Conservation (phyloP, 2,888 invertebrate species). For the Parnassius smintheus region DNA sequence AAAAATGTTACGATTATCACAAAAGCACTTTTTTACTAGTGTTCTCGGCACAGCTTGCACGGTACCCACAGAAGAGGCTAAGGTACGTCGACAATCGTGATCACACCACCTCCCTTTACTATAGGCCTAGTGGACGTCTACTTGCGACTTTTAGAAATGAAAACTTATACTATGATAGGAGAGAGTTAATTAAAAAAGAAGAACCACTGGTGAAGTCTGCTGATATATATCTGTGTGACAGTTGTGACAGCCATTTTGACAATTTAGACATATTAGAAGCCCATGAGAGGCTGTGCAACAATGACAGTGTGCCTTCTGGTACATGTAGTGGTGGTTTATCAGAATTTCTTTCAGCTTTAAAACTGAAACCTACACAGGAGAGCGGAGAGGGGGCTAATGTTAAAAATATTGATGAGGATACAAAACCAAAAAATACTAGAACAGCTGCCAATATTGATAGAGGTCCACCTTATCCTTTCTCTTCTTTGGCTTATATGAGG, state of each 20-base stretch:
- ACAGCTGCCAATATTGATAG: slow-evolving; percentile 60
- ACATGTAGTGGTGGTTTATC: slow-evolving; percentile 53
- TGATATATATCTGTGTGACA: slow-evolving; percentile 88
- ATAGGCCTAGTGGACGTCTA: slow-evolving; percentile 83
- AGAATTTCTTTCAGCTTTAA: slow-evolving; percentile 67
- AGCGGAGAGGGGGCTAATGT: slow-evolving; percentile 33
- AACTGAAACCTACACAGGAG: slow-evolving; percentile 50
- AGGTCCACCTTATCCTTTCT: slow-evolving; percentile 73
- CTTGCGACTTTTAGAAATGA: slow-evolving; percentile 89
- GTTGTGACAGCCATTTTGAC: slow-evolving; percentile 87
- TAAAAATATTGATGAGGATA: slow-evolving; percentile 39
- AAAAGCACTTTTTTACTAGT: slow-evolving; percentile 85
- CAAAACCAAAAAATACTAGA: slow-evolving; percentile 54
- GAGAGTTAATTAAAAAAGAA: slow-evolving; percentile 52
- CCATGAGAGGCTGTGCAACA: slow-evolving; percentile 74
- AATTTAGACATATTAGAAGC: slow-evolving; percentile 60
- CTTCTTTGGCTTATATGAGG: slow-evolving; percentile 68
- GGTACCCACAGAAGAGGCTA: slow-evolving; percentile 83
- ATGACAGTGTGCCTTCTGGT: slow-evolving; percentile 47
- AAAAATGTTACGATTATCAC: slow-evolving; percentile 86
- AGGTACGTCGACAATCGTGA: slow-evolving; percentile 87
- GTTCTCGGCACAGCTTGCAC: slow-evolving; percentile 85
- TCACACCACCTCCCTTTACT: slow-evolving; percentile 86
- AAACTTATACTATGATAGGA: slow-evolving; percentile 81
- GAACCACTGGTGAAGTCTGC: slow-evolving; percentile 80